Evolutionary conservation across 2,113 vertebrate species (phyloP).

Genomic region (Caretta caretta): DNA sequence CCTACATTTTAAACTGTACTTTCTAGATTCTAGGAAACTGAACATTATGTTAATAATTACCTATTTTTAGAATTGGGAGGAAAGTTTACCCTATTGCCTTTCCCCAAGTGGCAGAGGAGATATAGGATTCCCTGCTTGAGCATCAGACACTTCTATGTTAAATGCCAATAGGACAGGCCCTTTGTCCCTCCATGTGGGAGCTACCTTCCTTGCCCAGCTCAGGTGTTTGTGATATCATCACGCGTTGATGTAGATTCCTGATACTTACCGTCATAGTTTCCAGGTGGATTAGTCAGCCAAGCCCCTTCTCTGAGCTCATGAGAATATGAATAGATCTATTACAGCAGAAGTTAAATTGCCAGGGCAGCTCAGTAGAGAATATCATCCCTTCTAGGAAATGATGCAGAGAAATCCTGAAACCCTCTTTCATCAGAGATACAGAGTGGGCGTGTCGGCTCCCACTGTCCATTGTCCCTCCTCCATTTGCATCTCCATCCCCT

Average conservation of each 20-base stretch:
- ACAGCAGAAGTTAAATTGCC: background rate
- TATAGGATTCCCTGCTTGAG: background rate
- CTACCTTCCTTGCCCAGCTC: background rate
- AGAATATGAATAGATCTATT: background rate
- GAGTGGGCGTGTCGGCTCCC: background rate
- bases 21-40: too few species aligned
- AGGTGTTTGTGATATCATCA: background rate
- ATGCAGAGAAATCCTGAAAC: background rate
- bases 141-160: background rate
- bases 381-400: background rate
- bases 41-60: too few species aligned
- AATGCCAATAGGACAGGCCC: background rate
- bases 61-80: too few species aligned
- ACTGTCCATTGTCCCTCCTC: background rate
- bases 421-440: fast-evolving
- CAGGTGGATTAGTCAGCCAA: background rate
- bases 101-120: background rate
- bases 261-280: background rate
- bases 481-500: background rate
- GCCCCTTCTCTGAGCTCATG: background rate
- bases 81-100: too few species aligned
- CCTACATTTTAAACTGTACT: too few species aligned
- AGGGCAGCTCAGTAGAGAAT: background rate
- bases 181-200: background rate
- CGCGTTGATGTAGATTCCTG: background rate